Base-by-base conservation (phyloP, 2,888 invertebrate genomes). In the Torymus texanus region DNA sequence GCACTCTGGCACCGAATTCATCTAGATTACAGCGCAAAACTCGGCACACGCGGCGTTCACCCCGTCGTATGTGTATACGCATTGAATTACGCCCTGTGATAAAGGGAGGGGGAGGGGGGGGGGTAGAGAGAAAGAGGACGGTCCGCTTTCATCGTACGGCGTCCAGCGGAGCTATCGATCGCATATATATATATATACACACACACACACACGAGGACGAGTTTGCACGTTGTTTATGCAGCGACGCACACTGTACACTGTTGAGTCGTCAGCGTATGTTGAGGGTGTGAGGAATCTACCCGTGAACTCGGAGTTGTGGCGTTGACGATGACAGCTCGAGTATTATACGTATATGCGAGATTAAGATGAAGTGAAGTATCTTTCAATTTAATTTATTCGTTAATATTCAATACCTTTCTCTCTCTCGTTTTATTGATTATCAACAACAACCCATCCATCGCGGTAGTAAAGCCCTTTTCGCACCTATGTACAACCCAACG, bases 11-110 rank as follows among this genome's bases (percentile, higher is more conserved):
- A 84, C 86, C 85, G 85, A 88, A 88, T 88, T 88, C 86, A 88
- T 88, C 84, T 86, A 85, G 85, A 85, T 86, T 86, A 86, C 83
- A 82, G 84, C 84, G 85, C 85, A 85, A 85, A 87, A 87, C 87
- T 87, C 86, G 85, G 85, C 21, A 2, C 55, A 13, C 24, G 11
- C 53, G 83, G 85, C 83, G 29, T 16, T 29, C 55, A 4, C 18
- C 18, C 83, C 77, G 84, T n/a, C 83, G 87, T 88, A 88, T 88
- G 88, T 88, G 88, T 88, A 85, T 86, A 84, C 85, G 88, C 87
- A 89, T 88, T 88, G 87, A 88, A 88, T 88, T 88, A 88, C 88
- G 86, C 86, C 85, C 85, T 84, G 86, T 86, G 84, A 70, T 65
- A 61, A 59, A 58, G 53, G 82, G n/a, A 3, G 18, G 21, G 21